Percentiles rank a stretch among this genome's conserved stretches.
These are phyloP conservation scores for Rhabdornis inornatus DNA, from an alignment of 2,113 vertebrate genomes.

Conservation along the genomic window DNA sequence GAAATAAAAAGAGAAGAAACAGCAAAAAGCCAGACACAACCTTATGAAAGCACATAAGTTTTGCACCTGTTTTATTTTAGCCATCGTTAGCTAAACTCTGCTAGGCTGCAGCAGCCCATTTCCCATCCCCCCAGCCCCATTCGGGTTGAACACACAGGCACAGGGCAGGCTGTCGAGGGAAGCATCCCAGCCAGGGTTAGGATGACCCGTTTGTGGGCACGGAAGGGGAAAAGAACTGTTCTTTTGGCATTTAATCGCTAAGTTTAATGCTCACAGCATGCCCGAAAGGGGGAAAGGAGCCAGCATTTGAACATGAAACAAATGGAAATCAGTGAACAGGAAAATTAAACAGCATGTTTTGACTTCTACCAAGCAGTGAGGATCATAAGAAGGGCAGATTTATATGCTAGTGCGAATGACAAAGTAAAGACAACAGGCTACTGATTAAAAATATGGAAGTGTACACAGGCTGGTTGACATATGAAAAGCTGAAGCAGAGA, in stretches of 20 bases:
- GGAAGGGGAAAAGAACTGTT: neutral
- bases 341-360: conserved; percentile 68
- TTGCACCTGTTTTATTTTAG: conserved; percentile 27
- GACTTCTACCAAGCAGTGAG: conserved; percentile 49
- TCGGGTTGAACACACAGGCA: neutral
- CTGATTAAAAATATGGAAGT: conserved; percentile 62
- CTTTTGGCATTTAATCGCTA: conserved; percentile 34
- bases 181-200: neutral
- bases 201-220: neutral
- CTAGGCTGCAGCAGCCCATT: neutral
- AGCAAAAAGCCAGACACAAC: neutral
- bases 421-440: conserved; percentile 62
- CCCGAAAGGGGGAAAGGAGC: conserved; percentile 9
- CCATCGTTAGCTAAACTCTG: neutral
- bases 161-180: neutral
- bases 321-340: conserved; percentile 63
- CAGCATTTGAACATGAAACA: conserved; percentile 62
- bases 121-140: neutral
- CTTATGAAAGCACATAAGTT: neutral
- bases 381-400: conserved; percentile 64
- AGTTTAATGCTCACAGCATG: conserved; percentile 54
- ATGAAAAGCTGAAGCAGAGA: conserved; percentile 43
- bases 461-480: conserved; percentile 52
- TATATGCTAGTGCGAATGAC: conserved; percentile 55
- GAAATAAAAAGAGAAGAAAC: neutral